Evolutionary conservation across 2,113 vertebrate species (phyloP), one percentile per base, ranked within the genome.

Genomic region (Chloropsis cyanopogon): DNA sequence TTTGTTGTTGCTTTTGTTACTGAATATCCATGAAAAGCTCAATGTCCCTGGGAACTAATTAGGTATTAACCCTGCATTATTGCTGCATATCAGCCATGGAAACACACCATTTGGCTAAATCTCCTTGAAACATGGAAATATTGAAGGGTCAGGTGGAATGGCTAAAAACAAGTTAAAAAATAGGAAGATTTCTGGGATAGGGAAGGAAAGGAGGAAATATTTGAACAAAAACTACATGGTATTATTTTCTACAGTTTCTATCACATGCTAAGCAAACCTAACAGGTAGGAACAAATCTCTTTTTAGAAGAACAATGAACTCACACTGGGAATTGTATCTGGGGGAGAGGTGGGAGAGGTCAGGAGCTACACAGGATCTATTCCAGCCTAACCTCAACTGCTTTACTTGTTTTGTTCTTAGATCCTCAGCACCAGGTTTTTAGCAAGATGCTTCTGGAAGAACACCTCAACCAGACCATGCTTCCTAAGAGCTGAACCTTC

Each of bases 1-100:
- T 97, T 97, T 97, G 96, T 92, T 96, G 90, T 92, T 89, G 90
- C 97, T 94, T 97, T 96, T 97, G 97, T 98, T 96, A 97, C 77
- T 85, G 94, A 97, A 97, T 98, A 98, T 84, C 97, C 97, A 85
- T 97, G 96, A 97, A 98, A 97, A 97, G 93, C 93, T 92, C 95
- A 96, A 91, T 95, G 97, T 94, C 95, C 94, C 95, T 93, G 22
- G 97, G 97, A 97, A 97, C 96, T 97, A 96, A 96, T 84, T 88
- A 96, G 94, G 96, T 82, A 96, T 98, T 98, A 97, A 97, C 97
- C 97, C 94, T 95, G 95, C 95, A 96, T 97, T 96, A 95, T 96
- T 96, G 92, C 93, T 87, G 37, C 90, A 28, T 92, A 90, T 94
- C 93, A 93, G 77, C 95, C 90, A 65, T 91, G 96, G 92, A 96